Evolutionary conservation across 2,113 vertebrate species (phyloP).

Genomic region (Scytalopus superciliaris): DNA sequence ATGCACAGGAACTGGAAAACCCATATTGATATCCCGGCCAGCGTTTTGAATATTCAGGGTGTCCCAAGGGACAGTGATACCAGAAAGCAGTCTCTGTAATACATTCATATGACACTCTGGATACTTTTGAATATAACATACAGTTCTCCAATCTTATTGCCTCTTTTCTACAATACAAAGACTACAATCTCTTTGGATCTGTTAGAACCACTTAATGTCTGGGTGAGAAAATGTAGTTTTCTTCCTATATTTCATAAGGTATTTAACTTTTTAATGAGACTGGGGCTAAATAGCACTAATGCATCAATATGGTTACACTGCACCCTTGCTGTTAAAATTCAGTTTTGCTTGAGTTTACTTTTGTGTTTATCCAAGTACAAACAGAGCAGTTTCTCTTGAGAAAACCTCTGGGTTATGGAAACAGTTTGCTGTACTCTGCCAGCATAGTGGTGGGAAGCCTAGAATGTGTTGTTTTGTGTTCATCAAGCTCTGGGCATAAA

Average conservation of each 20-base stretch:
- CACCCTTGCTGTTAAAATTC: neutral
- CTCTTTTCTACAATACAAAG: neutral
- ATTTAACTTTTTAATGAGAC: neutral
- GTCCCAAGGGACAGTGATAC: neutral
- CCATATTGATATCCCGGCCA: neutral
- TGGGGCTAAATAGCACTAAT: neutral
- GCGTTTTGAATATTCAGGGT: neutral
- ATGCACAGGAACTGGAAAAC: neutral
- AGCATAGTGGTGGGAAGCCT: neutral
- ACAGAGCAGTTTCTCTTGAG: neutral
- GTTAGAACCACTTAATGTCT: neutral
- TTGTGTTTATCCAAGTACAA: neutral
- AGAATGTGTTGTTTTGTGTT: neutral
- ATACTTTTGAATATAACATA: neutral
- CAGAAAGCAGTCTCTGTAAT: neutral
- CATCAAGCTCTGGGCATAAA: neutral
- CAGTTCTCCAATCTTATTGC: neutral
- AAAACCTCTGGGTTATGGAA: neutral
- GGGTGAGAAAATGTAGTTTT: neutral
- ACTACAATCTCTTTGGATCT: neutral
- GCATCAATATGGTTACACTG: neutral
- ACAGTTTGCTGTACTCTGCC: neutral
- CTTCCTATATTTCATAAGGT: neutral
- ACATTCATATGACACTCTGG: neutral
- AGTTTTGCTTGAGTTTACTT: neutral